These are phyloP conservation scores for Bolborhynchus lineola DNA, from an alignment of 2,113 vertebrate species.

Conservation along the genomic window DNA sequence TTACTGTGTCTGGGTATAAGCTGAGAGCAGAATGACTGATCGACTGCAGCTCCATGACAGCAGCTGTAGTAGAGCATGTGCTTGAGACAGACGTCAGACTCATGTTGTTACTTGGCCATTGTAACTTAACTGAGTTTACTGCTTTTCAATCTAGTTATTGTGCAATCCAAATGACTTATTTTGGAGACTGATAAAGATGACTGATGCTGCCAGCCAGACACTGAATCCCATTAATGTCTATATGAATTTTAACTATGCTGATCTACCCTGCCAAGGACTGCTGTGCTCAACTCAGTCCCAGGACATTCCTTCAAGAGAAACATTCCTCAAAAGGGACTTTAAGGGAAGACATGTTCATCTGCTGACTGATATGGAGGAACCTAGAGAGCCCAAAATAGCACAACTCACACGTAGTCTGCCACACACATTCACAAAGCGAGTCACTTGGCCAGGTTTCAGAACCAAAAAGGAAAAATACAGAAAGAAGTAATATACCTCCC, in stretches of 20 bases:
- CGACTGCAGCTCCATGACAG: background rate
- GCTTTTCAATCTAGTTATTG: background rate
- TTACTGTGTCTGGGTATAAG: background rate
- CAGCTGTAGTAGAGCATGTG: background rate
- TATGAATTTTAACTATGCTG: background rate
- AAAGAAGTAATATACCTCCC: background rate
- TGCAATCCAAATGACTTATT: background rate
- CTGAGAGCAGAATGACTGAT: background rate
- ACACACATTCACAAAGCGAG: background rate
- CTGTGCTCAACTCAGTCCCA: background rate
- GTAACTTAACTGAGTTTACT: background rate
- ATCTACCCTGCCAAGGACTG: background rate
- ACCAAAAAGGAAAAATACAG: background rate
- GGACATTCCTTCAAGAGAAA: rapidly evolving
- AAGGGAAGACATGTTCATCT: background rate
- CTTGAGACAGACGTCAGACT: background rate
- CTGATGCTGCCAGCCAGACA: background rate
- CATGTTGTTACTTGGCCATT: background rate
- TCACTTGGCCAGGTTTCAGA: background rate
- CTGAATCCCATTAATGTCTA: background rate
- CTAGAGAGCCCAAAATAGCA: background rate
- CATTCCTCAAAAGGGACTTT: rapidly evolving
- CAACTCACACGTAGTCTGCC: background rate
- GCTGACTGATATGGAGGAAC: background rate
- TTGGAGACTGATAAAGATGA: background rate